A percentile compares a stretch with the other conserved stretches of the same genome.
These are phyloP conservation scores for Aurelia aurita complex sp. Pacific DNA, from an alignment of 30 jellyfish, hydroid and myxozoan species.

Conservation along the genomic window DNA sequence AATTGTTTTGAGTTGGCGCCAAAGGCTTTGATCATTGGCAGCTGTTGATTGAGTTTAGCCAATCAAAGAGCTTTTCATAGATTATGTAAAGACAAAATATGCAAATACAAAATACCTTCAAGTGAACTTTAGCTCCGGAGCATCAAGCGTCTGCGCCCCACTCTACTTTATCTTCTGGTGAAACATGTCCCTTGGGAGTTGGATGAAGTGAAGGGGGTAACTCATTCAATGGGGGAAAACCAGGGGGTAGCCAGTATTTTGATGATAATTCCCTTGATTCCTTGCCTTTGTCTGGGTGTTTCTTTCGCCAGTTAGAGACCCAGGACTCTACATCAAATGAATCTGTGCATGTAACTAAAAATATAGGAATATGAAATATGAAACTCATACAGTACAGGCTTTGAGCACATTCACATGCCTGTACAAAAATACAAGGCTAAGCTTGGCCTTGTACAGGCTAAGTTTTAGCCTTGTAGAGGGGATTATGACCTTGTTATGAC, in stretches of 20 bases:
- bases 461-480: no score
- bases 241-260: constrained; percentile 84
- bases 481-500: no score
- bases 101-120: no score
- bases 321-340: constrained; percentile 61
- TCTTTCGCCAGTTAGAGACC: constrained; percentile 81
- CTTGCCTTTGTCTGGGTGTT: constrained; percentile 53
- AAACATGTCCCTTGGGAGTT: constrained; percentile 20
- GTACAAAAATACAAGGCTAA: no score
- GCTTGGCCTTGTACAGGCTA: no score
- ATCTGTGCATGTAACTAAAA: background rate
- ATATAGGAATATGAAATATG: background rate
- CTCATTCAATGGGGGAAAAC: constrained; percentile 81
- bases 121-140: constrained; percentile 22
- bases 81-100: no score
- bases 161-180: background rate
- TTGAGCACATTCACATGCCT: no score
- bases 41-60: no score
- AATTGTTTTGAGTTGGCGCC: no score
- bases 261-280: constrained; percentile 13
- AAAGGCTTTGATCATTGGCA: no score
- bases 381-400: no score
- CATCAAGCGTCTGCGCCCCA: constrained; percentile 22
- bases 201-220: constrained; percentile 93
- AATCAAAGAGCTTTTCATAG: no score